Base-by-base conservation (phyloP, 1,140 invertebrate species). In the Steinernema feltiae region DNA sequence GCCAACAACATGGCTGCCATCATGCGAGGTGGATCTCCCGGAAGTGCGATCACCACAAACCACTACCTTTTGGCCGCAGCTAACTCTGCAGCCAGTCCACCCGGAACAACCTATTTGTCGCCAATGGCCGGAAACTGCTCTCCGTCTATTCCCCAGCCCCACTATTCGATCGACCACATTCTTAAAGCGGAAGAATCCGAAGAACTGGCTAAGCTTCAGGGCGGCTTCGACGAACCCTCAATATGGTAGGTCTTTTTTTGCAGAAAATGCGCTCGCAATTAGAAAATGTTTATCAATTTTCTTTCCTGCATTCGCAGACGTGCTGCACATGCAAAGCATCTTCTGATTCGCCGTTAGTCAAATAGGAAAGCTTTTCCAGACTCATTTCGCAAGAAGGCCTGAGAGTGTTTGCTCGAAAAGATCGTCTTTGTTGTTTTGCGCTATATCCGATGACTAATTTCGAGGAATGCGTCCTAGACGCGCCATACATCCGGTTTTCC, bases 201-300 rank as follows among this genome's bases (percentile, higher is more conserved):
- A 27, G 53, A 63, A 63, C 24, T 63, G 53, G 24, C 12, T 21
- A 63, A 63, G 24, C 15, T 63, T 3, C 53, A 63, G 24, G 24
- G 24, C 53, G 53, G 53, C 7, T 63, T 63, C 53, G 53, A 63
- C 24, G 53, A 63, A 27, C 53, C 53, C 3, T 63, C 53, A 15
- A 63, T 63, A 63, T 63, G 53, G 53, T 63, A 63, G 24, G 53
- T 63, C 53, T 63, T 63, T 63, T 41, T n/a, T n/a, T n/a, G n/a
- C n/a, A n/a, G n/a, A n/a, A n/a, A n/a, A n/a, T n/a, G n/a, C n/a
- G n/a, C 41, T 46, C n/a, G n/a, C 7, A 7, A 46, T 7, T 46
- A 46, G 41, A n/a, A n/a, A 46, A 7, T n/a, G 7, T 46, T 46
- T 46, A 12, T 46, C 7, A 7, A n/a, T 46, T n/a, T 46, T 46